Evolutionary conservation across 2,888 invertebrate species (phyloP).

Genomic region (Diarsia dahlii): DNA sequence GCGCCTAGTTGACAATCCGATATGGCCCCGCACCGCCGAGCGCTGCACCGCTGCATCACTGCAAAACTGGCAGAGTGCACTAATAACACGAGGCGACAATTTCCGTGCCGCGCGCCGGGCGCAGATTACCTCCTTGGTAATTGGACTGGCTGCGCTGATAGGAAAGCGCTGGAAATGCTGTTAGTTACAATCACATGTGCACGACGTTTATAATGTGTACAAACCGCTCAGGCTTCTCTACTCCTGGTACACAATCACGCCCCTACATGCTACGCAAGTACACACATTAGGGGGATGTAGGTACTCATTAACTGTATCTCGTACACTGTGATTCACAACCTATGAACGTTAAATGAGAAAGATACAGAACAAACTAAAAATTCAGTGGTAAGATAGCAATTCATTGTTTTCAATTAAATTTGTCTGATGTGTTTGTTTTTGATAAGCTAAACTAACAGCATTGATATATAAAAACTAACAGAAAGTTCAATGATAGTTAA

Average conservation of each 20-base stretch:
- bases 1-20: conserved; percentile 48
- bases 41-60: conserved; percentile 37
- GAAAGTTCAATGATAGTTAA: conserved; percentile 17
- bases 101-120: conserved; percentile 66
- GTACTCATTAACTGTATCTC: conserved; percentile 10
- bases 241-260: conserved; percentile 29
- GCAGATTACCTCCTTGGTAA: conserved; percentile 73
- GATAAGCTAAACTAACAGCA: conserved; percentile 10
- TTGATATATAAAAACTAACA: too few species aligned
- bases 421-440: background rate
- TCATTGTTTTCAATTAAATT: conserved; percentile 4
- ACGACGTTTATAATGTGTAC: conserved; percentile 35
- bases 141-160: conserved; percentile 71
- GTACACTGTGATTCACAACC: background rate
- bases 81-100: conserved; percentile 73
- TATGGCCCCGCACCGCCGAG: conserved; percentile 25
- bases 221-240: conserved; percentile 25
- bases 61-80: conserved; percentile 64
- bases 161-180: conserved; percentile 72
- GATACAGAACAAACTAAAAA: background rate
- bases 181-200: conserved; percentile 64
- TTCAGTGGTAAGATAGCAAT: background rate
- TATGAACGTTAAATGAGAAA: background rate
- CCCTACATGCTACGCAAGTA: background rate
- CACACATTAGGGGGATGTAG: conserved; percentile 22